Percentiles rank a stretch among this genome's conserved stretches.
phyloP scores from a whole-genome alignment of 2,113 vertebrate species.

The Gymnorhina tibicen region DNA sequence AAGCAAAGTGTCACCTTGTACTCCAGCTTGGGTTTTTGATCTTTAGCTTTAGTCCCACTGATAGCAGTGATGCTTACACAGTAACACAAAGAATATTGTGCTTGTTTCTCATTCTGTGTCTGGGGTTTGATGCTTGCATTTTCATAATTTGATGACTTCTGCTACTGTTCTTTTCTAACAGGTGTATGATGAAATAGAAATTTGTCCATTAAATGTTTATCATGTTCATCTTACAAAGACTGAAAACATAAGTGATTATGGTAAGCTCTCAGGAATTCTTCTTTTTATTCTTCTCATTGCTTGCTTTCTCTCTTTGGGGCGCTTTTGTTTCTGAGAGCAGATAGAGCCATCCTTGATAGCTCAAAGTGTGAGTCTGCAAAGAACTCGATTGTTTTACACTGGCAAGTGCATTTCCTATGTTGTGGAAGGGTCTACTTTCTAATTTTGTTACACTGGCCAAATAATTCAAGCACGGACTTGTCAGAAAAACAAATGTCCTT shows the following conservation, averaged over 20 bases:
- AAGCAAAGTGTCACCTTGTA: neutral
- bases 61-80: neutral
- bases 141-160: neutral
- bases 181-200: slow-evolving; percentile 86
- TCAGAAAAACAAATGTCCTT: neutral
- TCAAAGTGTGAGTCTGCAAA: neutral
- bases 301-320: neutral
- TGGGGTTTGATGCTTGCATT: neutral
- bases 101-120: neutral
- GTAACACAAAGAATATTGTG: neutral
- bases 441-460: neutral
- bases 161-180: slow-evolving; percentile 36
- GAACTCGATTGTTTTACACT: neutral
- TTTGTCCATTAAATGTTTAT: slow-evolving; percentile 78
- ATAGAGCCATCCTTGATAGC: neutral
- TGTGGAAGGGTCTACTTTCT: neutral
- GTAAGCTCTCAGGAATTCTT: slow-evolving; percentile 64
- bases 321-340: neutral
- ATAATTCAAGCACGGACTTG: neutral
- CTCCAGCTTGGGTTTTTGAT: neutral
- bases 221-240: slow-evolving; percentile 81
- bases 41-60: neutral
- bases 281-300: neutral
- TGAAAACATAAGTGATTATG: slow-evolving; percentile 78
- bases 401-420: neutral